Evolutionary conservation across 2,797 vertebrate species (phyloP), one percentile per base, ranked within the genome.

Genomic region (Sebastiscus tertius): DNA sequence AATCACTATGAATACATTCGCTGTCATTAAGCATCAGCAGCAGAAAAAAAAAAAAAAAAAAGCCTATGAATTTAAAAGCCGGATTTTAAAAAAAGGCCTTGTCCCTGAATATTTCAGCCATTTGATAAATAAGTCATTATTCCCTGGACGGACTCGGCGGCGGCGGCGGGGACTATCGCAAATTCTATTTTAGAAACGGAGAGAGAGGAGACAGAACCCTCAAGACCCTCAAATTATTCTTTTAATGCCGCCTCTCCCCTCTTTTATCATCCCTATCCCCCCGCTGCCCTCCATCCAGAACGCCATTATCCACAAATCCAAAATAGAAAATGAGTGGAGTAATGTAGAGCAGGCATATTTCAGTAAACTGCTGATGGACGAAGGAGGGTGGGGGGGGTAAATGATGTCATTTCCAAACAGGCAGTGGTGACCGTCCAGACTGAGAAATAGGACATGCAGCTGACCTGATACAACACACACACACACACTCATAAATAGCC

Each of bases 121-220:
- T 88, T 85, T 88, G 83, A 94, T 94, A 89, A 94, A 95, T 93
- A 90, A 94, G 84, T 92, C 85, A 94, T 93, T 90, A 90, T 88
- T 90, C 88, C 84, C 88, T 80, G 72, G 72, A 88, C 74, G 61
- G 82, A 72, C 82, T 83, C 55, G 2, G 80, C 56, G 39, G 82
- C 66, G 6, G 84, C 36, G 6, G 82, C 63, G 6, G 81, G 71
- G 72, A 85, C 84, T 68, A 84, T 89, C 83, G 16, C 82, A 85
- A 77, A 91, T 90, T 90, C 87, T 92, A 86, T 87, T 94, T 89
- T 85, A 80, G 77, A 81, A 49, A 68, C 55, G 26, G 61, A 52
- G 59, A 77, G 81, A 66, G 81, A 66, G 61, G 55, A 88, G 83
- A 73, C 58, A 68, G 82, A 87, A 59, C 82, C 80, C 85, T 71